Percentiles rank a stretch among this genome's conserved stretches.
phyloP scores from a whole-genome alignment of 1,140 invertebrate species.

The Zaprionus camerounensis region DNA sequence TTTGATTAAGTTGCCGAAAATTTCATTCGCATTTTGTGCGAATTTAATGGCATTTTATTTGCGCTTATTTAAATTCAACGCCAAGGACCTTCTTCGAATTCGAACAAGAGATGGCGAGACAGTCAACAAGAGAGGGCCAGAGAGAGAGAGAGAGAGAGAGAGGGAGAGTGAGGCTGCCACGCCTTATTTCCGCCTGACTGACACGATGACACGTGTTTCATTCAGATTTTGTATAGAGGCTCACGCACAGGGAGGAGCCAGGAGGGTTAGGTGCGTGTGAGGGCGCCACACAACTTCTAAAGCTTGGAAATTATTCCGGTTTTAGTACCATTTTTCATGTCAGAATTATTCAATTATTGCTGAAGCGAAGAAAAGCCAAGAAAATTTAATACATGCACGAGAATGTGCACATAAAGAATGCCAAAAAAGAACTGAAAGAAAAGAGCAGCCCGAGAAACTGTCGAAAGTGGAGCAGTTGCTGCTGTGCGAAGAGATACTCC shows the following conservation, averaged over 20 bases:
- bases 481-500: neutral
- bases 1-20: conserved; percentile 47
- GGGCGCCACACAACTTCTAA: conserved; percentile 3
- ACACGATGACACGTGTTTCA: conserved; percentile 23
- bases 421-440: neutral
- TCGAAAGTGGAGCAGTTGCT: neutral
- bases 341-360: conserved; percentile 73
- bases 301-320: conserved; percentile 29
- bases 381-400: conserved; percentile 24
- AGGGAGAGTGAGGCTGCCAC: neutral
- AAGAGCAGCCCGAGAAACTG: conserved; percentile 1
- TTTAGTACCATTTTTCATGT: conserved; percentile 63
- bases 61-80: conserved; percentile 42
- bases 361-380: conserved; percentile 46
- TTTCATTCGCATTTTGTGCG: conserved; percentile 36
- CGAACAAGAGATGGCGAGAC: conserved; percentile 15
- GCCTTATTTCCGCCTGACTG: conserved; percentile 22
- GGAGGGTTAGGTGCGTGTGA: neutral
- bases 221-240: conserved; percentile 4
- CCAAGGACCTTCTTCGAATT: conserved; percentile 26
- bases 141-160: neutral
- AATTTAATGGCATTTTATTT: conserved; percentile 53
- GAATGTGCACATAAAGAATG: conserved; percentile 8
- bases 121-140: neutral
- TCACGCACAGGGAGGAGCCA: neutral